phyloP scores from a whole-genome alignment of 2,113 vertebrate genomes.

The Pleuronectes platessa region DNA sequence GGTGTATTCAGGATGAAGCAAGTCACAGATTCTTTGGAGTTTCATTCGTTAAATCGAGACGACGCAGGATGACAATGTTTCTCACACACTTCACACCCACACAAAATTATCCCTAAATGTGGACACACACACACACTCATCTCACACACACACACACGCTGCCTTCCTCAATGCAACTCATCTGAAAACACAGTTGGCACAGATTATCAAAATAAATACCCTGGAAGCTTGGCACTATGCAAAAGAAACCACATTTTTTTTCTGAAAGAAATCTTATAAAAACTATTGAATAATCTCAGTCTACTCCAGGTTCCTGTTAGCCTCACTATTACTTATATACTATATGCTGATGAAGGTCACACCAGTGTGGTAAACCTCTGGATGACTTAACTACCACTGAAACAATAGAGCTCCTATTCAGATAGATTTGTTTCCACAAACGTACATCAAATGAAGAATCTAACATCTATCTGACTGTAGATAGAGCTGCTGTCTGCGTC shows the following conservation, averaged over 20 bases:
- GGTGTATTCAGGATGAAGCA: slow-evolving; percentile 81
- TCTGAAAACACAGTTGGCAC: slow-evolving; percentile 77
- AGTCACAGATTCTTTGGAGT: slow-evolving; percentile 80
- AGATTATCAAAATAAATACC: slow-evolving; percentile 82
- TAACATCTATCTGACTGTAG: slow-evolving; percentile 68
- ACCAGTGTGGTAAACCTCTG: slow-evolving; percentile 72
- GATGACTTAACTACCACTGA: slow-evolving; percentile 73
- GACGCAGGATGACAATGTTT: slow-evolving; percentile 52
- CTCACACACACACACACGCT: slow-evolving; percentile 1
- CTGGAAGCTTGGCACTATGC: slow-evolving; percentile 82
- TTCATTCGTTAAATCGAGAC: slow-evolving; percentile 71
- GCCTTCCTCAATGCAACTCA: slow-evolving; percentile 54
- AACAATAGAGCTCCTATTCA: slow-evolving; percentile 76
- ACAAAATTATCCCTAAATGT: not conserved
- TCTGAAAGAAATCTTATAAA: slow-evolving; percentile 75
- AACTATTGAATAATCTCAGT: slow-evolving; percentile 78
- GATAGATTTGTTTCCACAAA: slow-evolving; percentile 72
- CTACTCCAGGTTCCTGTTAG: slow-evolving; percentile 63
- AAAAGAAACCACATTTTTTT: slow-evolving; percentile 70
- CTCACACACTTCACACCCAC: not conserved
- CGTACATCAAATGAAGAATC: slow-evolving; percentile 76
- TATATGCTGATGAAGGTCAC: slow-evolving; percentile 76
- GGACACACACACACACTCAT: not conserved
- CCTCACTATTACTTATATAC: slow-evolving; percentile 78
- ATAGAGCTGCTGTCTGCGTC: slow-evolving; percentile 75